These are phyloP conservation scores for Gila robusta DNA, from an alignment of 2,797 vertebrate species.

Conservation along the genomic window DNA sequence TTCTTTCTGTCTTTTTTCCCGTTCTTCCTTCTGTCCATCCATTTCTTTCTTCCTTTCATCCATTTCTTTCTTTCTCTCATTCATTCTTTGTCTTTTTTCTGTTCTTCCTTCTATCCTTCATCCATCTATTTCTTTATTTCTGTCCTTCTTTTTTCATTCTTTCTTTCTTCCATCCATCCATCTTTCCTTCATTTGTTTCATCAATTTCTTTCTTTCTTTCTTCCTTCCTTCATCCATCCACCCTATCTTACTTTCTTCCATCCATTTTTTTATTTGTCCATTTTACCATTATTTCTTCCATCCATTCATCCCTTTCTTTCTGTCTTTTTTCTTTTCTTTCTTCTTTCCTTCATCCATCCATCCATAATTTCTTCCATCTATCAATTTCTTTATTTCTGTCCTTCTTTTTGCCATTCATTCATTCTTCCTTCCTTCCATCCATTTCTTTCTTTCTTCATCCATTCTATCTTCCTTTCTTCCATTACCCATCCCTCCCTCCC, in stretches of 20 bases:
- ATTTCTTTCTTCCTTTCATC: background rate
- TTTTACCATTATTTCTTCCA: background rate
- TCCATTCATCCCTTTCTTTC: background rate
- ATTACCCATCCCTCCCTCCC: background rate
- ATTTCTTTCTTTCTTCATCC: background rate
- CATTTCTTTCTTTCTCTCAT: background rate
- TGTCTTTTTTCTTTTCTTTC: background rate
- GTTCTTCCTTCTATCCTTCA: background rate
- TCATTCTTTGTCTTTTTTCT: background rate
- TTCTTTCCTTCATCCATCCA: background rate
- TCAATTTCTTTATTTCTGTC: no score
- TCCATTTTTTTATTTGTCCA: background rate
- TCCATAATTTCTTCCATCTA: background rate
- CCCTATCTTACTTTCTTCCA: no score
- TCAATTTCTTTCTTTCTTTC: background rate
- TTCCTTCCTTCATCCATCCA: no score
- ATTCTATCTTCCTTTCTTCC: background rate
- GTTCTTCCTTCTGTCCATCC: background rate
- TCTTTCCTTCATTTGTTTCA: no score
- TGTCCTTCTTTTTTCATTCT: no score
- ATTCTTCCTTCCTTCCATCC: background rate
- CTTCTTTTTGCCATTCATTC: no score
- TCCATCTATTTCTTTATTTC: no score
- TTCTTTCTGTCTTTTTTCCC: background rate
- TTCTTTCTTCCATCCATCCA: no score